Base-by-base conservation (phyloP, 2,888 invertebrate species). In the Disparrhopalites patrizii region DNA sequence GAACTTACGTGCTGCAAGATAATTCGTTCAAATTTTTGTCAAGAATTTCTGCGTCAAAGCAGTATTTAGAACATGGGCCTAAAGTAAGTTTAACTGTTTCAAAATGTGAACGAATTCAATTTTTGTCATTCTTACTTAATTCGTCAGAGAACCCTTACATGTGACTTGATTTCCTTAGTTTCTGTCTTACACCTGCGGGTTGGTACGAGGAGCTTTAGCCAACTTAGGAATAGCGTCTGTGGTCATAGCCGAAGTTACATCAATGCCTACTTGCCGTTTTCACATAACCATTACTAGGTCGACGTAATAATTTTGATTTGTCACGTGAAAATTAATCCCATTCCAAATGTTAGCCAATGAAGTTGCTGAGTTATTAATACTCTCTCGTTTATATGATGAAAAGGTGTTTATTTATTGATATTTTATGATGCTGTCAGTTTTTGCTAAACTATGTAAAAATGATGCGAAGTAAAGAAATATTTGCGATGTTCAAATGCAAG, bases 1-100 rank as follows among this genome's bases (percentile, higher is more conserved):
- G 98, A 10, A 93, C 97, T 60, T 99, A 98, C 82, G 97, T 99
- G 10, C 82, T 99, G 23, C 95, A 97, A 80, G 98, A 99, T 79
- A 96, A 95, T 81, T 86, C 88, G 65, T 98, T 99, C 80, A 84
- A 93, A 66, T 91, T 97, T 77, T 82, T 99, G 5, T 88, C 88
- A 10, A 90, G 89, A 77, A 87, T 99, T 74, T 92, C 93, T 2
- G 88, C 86, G 76, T 89, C 91, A 3, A 87, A 91, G 76, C 96
- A 98, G 77, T 96, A 94, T 80, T 82, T 97, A 71, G 93, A 93
- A 78, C 86, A 87, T 79, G 93, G 94, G 51, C 94, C 95, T 1
- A 87, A 90, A 81, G 88, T 91, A 81, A 78, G 73, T 31, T 27
- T 31, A 4, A 7, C 20, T 56, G 5, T 10, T 28, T 10, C 7